Evolutionary conservation across 2,888 invertebrate species (phyloP).

Genomic region (Drosophila putrida): DNA sequence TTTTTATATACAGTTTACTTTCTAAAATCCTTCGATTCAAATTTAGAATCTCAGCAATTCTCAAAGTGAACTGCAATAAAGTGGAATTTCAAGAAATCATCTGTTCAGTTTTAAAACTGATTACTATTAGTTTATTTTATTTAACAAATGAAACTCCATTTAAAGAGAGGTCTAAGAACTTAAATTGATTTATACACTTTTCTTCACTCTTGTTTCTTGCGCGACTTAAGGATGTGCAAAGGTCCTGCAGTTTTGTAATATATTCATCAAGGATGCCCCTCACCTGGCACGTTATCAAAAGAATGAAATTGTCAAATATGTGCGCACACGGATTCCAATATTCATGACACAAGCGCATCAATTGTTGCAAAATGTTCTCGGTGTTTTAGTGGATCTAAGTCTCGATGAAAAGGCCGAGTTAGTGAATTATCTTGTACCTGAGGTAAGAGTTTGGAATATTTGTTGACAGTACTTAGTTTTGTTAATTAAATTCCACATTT

Average conservation of each 20-base stretch:
- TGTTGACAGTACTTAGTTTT: background rate
- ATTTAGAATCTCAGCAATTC: too few species aligned
- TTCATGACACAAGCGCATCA: background rate
- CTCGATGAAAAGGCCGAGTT: background rate
- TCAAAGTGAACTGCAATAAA: too few species aligned
- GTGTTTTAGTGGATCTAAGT: background rate
- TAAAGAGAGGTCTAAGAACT: too few species aligned
- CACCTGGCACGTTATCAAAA: background rate
- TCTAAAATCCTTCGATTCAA: too few species aligned
- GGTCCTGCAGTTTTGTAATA: background rate
- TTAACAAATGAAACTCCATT: too few species aligned
- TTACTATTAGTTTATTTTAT: too few species aligned
- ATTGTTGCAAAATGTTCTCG: background rate
- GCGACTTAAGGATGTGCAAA: background rate
- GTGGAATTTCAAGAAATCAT: too few species aligned
- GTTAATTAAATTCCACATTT: background rate
- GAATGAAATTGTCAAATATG: slow-evolving; percentile 1
- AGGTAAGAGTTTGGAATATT: background rate
- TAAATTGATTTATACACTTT: too few species aligned
- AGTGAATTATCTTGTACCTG: background rate
- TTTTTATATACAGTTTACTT: too few species aligned
- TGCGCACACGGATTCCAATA: background rate
- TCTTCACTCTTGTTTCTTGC: background rate
- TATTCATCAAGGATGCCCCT: background rate
- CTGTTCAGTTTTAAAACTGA: too few species aligned